Percentiles rank a stretch among this genome's conserved stretches.
These are phyloP conservation scores for Meriones psammophilus DNA, from an alignment of 2,797 vertebrate species.

Conservation along the genomic window DNA sequence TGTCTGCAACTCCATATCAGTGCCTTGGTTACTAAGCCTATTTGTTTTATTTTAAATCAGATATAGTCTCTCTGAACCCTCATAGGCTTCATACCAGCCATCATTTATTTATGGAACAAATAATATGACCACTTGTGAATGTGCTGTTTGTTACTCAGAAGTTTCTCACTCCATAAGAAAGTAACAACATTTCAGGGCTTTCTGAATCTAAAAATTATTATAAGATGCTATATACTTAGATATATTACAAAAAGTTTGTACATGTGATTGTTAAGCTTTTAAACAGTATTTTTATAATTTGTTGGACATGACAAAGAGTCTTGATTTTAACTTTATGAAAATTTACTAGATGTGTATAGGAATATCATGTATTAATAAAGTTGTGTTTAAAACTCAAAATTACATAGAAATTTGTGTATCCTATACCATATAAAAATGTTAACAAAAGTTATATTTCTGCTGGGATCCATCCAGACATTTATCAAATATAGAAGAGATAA, in stretches of 20 bases:
- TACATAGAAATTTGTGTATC: not conserved
- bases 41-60: not conserved
- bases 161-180: not conserved
- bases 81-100: not conserved
- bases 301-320: not conserved
- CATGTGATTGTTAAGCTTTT: not conserved
- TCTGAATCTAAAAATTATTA: not conserved
- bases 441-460: not conserved
- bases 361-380: not conserved
- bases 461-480: not conserved
- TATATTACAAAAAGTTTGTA: not conserved
- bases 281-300: not conserved
- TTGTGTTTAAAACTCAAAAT: not conserved
- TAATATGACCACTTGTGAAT: not conserved
- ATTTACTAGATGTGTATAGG: not conserved
- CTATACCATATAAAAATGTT: not conserved
- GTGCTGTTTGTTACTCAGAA: not conserved
- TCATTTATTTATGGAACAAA: not conserved
- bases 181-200: not conserved
- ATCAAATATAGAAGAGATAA: not conserved
- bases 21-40: fast-evolving
- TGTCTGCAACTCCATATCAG: fast-evolving
- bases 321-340: not conserved
- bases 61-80: not conserved
- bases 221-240: not conserved